Base-by-base conservation (phyloP, 2,888 invertebrate genomes). In the Baccha elongata region DNA sequence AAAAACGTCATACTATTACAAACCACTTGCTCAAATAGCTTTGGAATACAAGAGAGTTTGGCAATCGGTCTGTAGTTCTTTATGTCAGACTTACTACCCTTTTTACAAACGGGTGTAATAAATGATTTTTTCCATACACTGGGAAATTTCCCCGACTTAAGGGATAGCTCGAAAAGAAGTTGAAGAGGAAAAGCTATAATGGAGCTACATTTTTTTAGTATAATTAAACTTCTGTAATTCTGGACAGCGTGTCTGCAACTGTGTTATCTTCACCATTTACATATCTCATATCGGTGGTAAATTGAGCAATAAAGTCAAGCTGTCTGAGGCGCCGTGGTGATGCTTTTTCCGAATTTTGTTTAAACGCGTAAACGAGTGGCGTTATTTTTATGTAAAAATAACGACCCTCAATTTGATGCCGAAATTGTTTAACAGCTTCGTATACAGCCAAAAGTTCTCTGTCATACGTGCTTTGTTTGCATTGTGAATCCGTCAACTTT, bases 391-490 rank as follows among this genome's bases (percentile, higher is more conserved):
- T 84, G 11, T 21, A 46, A 55, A 65, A 84, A 15, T 40, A 13
- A 11, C 84, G 19, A 1, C 74, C 85, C 55, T 86, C 84, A 2
- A 85, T 15, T 19, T 83, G 84, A 52, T 85, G 84, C 40, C 71
- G 79, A 40, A 86, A 85, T 46, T 85, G 84, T 44, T 87, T 87
- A 0, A 91, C 85, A 0, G 88, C 87, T 19, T 86, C 78, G 65
- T 89, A 91, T 1, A 88, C 88, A 0, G 89, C 90, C 1, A 89
- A 85, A 0, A 91, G 86, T 81, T 91, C 90, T 1, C 89, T 46
- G 69, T 91, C 90, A 75, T 90, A 90, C 0, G 83, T 74, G 10
- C 65, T 69, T 13, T 90, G 91, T 3, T 88, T 88, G 11, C 44
- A 64, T 72, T 91, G 87, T 0, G 88, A 64, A 0, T 86, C 74